These are phyloP conservation scores for Zelleria hepariella DNA, from an alignment of 2,888 invertebrate genomes.

Conservation along the genomic window DNA sequence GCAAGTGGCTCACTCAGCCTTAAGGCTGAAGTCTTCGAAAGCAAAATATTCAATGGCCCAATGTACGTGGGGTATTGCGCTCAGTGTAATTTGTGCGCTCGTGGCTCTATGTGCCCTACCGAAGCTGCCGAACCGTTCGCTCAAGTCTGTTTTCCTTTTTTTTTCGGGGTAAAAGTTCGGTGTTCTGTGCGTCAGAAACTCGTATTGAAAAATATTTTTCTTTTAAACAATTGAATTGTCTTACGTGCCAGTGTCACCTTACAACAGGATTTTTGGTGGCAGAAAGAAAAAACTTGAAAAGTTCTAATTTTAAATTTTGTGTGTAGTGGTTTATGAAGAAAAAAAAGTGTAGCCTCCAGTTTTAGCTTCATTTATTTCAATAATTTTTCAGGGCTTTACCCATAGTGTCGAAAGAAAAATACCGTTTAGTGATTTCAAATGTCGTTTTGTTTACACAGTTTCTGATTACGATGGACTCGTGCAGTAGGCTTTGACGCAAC, in stretches of 20 bases:
- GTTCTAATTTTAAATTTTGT: too few species aligned
- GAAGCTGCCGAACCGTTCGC: slow-evolving; percentile 23
- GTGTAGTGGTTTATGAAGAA: too few species aligned
- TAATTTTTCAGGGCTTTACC: neutral
- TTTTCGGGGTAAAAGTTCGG: neutral
- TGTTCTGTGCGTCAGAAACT: neutral
- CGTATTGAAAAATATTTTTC: too few species aligned
- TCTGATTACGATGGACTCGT: neutral
- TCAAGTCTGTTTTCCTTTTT: slow-evolving; percentile 3
- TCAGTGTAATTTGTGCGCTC: slow-evolving; percentile 61
- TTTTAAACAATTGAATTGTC: too few species aligned
- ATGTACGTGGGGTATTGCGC: slow-evolving; percentile 33
- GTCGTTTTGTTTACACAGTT: neutral
- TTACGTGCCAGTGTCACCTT: too few species aligned
- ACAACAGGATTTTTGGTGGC: too few species aligned
- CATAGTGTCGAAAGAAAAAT: neutral
- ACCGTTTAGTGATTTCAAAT: neutral
- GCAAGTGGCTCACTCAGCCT: slow-evolving; percentile 8
- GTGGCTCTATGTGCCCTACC: slow-evolving; percentile 55
- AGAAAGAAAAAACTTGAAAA: too few species aligned
- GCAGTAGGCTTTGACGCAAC: neutral
- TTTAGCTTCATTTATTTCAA: too few species aligned
- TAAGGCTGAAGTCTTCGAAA: slow-evolving; percentile 50
- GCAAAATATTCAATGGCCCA: slow-evolving; percentile 56
- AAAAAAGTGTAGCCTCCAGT: too few species aligned